Base-by-base conservation (phyloP, 2,797 vertebrate genomes). In the Clarias fuscus region DNA sequence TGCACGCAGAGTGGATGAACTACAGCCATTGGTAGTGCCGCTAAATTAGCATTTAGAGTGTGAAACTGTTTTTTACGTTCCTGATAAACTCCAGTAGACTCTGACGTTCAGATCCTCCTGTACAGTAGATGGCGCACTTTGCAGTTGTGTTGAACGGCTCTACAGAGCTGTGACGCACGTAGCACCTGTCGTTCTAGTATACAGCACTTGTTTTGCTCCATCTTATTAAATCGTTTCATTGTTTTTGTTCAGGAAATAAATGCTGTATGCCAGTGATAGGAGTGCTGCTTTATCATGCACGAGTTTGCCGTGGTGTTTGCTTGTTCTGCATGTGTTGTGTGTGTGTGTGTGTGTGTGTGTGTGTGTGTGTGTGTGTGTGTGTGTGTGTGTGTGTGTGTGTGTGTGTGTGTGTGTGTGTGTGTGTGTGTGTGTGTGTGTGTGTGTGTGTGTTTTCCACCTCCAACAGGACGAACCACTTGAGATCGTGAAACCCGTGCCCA, bases 401-500 rank as follows among this genome's bases (percentile, higher is more conserved):
- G 90, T 48, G 43, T 48, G 91, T 90, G 90, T 48, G 43, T 48
- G 91, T 90, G 90, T 48, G 43, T 48, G 91, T 90, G 90, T 48
- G 43, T 48, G 91, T 90, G 90, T 48, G 43, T 48, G 91, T 90
- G 90, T 48, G 43, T 48, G 91, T 90, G 90, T 48, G 43, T 48
- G 91, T 90, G 90, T 61, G 59, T 64, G 91, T 90, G 90, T 97
- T 93, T 92, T 89, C 91, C 92, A 93, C 85, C 92, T 92, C 80
- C 83, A 92, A 83, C 95, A 99, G 98, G 97, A 94, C 67, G 96
- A 97, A 88, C 95, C 96, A 89, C 94, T 95, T 88, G 97, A 98
- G 95, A 97, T 99, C 95, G 96, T 98, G 95, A 99, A 98, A 91
- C 97, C 98, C 81, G 97, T 98, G 89, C 97, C 98, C 83, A 96